A percentile compares a stretch with the other conserved stretches of the same genome.
phyloP scores from a whole-genome alignment of 2,888 invertebrate genomes.

The Cancer borealis region DNA sequence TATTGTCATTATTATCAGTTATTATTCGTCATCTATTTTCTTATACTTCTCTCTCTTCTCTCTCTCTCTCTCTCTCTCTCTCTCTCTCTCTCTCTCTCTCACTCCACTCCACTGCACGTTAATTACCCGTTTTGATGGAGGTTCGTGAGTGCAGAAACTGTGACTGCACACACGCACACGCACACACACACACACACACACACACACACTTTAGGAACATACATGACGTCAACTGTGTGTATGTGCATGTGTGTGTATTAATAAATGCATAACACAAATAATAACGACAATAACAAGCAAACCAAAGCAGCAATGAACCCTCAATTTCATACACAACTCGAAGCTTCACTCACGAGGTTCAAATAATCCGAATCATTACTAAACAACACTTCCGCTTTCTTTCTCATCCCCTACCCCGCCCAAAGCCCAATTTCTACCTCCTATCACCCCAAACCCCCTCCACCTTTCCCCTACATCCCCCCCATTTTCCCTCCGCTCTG shows the following conservation, averaged over 20 bases:
- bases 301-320: neutral
- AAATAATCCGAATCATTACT: neutral
- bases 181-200: no score
- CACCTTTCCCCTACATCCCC: neutral
- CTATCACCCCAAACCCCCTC: neutral
- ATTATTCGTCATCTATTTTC: neutral
- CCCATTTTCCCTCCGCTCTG: neutral
- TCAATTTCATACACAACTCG: neutral
- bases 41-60: neutral
- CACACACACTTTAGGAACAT: no score
- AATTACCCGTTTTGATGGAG: no score
- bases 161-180: no score
- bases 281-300: neutral
- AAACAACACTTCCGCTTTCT: neutral
- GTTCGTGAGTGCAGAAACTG: no score
- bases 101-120: no score
- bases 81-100: no score
- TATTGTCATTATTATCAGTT: neutral
- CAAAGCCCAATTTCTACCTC: neutral
- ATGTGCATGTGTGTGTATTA: no score
- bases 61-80: no score
- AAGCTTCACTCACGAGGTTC: neutral
- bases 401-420: neutral
- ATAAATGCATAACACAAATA: no score
- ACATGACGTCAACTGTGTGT: no score